phyloP scores from a whole-genome alignment of 2,797 vertebrate species.

The Cephalopachus bancanus region DNA sequence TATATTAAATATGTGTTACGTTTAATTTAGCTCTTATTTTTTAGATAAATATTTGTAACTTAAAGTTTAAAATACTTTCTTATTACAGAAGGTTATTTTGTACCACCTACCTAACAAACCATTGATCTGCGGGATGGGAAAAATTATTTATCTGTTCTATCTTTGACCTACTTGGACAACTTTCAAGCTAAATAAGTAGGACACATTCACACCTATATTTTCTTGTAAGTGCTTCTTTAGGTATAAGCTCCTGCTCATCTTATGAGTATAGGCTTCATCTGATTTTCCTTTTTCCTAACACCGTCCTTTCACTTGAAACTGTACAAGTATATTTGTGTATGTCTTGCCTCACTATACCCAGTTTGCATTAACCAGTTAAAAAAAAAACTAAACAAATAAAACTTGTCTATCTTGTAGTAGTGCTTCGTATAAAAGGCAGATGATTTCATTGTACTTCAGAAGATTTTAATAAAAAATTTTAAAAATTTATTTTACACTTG shows the following conservation, averaged over 20 bases:
- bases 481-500: background rate
- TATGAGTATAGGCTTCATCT: background rate
- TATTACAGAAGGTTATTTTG: background rate
- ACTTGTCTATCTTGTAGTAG: background rate
- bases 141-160: background rate
- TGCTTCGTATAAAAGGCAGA: background rate
- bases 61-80: background rate
- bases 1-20: background rate
- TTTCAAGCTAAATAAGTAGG: slow-evolving; percentile 35
- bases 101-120: background rate
- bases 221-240: background rate
- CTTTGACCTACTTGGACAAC: slow-evolving; percentile 5
- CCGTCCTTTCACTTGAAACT: background rate
- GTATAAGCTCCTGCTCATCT: background rate
- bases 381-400: background rate
- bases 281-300: background rate
- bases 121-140: background rate
- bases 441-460: background rate
- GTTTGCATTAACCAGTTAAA: background rate
- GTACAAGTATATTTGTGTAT: background rate
- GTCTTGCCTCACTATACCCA: background rate
- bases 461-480: background rate
- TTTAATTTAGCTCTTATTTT: background rate
- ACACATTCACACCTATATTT: background rate
- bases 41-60: background rate